Conservation (phyloP, 2,888 invertebrate genomes). For the Morpho deidamia region DNA sequence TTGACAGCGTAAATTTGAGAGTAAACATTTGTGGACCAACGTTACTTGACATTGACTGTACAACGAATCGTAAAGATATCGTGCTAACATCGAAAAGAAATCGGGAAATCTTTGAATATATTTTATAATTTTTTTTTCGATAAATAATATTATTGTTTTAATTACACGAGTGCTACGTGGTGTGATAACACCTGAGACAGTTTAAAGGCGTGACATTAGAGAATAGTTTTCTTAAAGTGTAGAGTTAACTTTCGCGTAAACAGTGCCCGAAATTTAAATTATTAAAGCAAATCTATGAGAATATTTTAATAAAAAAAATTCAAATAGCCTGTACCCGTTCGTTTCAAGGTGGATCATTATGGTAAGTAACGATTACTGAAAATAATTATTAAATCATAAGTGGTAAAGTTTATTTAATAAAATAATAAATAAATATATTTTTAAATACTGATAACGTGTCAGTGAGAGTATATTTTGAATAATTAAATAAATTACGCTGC, state of each 20-base stretch:
- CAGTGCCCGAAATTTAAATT: too few species aligned
- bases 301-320: too few species aligned
- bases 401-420: too few species aligned
- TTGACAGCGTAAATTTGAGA: slow-evolving; percentile 44
- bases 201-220: slow-evolving; percentile 25
- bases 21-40: slow-evolving; percentile 35
- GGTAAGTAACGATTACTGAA: too few species aligned
- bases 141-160: slow-evolving; percentile 21
- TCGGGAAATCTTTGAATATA: slow-evolving; percentile 19
- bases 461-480: too few species aligned
- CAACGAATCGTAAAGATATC: slow-evolving; percentile 49
- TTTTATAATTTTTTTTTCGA: slow-evolving; percentile 12
- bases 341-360: too few species aligned
- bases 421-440: too few species aligned
- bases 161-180: slow-evolving; percentile 19
- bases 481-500: too few species aligned
- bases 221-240: slow-evolving; percentile 15
- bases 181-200: slow-evolving; percentile 16
- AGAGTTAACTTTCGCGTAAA: background rate
- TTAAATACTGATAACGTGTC: too few species aligned
- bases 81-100: slow-evolving; percentile 24
- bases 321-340: too few species aligned
- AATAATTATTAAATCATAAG: too few species aligned
- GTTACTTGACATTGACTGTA: slow-evolving; percentile 38
- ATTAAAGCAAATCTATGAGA: too few species aligned